Evolutionary conservation across 2,797 vertebrate species (phyloP).

Genomic region (Setipinna tenuifilis): DNA sequence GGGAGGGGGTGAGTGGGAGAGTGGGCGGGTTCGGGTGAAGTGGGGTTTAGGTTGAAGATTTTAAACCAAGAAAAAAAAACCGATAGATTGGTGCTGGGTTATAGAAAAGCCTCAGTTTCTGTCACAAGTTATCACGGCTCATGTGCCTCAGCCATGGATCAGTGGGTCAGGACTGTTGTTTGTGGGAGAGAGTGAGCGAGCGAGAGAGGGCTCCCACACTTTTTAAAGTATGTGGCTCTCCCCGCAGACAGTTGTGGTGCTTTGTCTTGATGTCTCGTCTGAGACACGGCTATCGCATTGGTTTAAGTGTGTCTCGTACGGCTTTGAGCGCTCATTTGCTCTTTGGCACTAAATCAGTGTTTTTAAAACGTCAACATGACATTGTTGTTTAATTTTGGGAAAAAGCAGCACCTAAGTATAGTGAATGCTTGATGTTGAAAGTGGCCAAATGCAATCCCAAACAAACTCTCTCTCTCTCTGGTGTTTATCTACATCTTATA

Average conservation of each 20-base stretch:
- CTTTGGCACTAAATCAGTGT: slow-evolving; percentile 8
- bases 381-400: not conserved
- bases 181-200: not conserved
- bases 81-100: not conserved
- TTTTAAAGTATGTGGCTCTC: slow-evolving; percentile 1
- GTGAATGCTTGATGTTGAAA: not conserved
- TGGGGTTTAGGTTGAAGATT: not conserved
- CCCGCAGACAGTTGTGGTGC: not conserved
- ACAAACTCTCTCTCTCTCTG: slow-evolving; percentile 24
- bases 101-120: slow-evolving; percentile 14
- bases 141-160: slow-evolving; percentile 6
- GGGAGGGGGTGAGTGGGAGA: not conserved
- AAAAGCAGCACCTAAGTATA: not conserved
- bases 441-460: slow-evolving; percentile 18
- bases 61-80: not conserved
- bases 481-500: slow-evolving; percentile 38
- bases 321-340: not conserved
- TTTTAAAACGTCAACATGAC: not conserved
- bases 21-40: not conserved
- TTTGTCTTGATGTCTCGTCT: not conserved
- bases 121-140: not conserved
- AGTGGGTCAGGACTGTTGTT: not conserved
- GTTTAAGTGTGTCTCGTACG: not conserved
- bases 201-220: not conserved
- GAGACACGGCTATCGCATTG: not conserved